Evolutionary conservation across 2,797 vertebrate species (phyloP).

Genomic region (Ptychadena robeensis): DNA sequence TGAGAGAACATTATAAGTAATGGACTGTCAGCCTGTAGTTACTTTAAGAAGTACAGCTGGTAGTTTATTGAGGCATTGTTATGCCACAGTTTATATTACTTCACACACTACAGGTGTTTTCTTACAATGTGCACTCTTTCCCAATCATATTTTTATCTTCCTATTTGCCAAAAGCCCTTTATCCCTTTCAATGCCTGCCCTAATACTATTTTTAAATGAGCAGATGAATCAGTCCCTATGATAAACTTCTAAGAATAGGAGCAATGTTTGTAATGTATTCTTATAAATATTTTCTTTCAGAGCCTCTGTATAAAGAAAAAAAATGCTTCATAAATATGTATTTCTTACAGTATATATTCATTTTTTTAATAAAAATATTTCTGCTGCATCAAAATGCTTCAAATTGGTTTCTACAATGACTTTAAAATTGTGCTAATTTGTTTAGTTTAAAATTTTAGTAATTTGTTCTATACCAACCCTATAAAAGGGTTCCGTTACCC

Average conservation of each 20-base stretch:
- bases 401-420: constrained; percentile 5
- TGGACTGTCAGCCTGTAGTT: constrained; percentile 3
- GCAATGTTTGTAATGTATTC: constrained; percentile 10
- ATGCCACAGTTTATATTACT: constrained; percentile 26
- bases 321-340: constrained; percentile 49
- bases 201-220: constrained; percentile 9
- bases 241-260: neutral
- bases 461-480: neutral
- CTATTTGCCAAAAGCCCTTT: neutral
- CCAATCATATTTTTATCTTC: neutral
- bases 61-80: neutral
- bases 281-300: constrained; percentile 14
- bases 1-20: neutral
- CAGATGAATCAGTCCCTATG: neutral
- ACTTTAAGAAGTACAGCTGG: neutral
- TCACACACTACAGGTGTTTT: constrained; percentile 40
- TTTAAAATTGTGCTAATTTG: neutral
- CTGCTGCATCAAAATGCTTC: constrained; percentile 46
- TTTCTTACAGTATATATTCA: constrained; percentile 38
- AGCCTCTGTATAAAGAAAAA: constrained; percentile 50
- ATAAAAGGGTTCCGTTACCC: too few species aligned
- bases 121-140: constrained; percentile 16
- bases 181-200: neutral
- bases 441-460: neutral
- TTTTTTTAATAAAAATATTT: constrained; percentile 51